Evolutionary conservation across 2,888 invertebrate species (phyloP), one percentile per base, ranked within the genome.

Genomic region (Julus scandinavius): DNA sequence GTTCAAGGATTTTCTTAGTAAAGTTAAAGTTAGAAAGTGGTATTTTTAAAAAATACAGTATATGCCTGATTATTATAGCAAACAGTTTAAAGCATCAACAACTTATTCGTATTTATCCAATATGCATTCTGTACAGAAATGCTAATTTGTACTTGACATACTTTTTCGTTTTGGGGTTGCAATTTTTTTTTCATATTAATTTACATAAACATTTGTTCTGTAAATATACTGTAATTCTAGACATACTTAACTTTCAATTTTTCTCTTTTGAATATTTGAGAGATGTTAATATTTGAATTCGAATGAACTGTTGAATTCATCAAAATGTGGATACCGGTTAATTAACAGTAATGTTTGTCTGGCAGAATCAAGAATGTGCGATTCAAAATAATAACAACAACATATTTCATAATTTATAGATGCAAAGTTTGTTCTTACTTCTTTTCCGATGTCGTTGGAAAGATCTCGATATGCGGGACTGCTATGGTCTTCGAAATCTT

Each of bases 381-480:
- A 29, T 29, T 29, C 29, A 29, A 29, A 29, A 29, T 29, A 29
- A 29, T 29, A 29, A 29, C 29, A 6, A 50, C 13, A 50, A 13
- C 13, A 49, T 49, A 49, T 29, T 15, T 15, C 15, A 54, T 17
- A 17, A 54, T 15, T 15, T 54, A 15, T 17, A 15, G 15, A 13
- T 15, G 15, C 15, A 3, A 29, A 29, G 38, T 13, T 40, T 38
- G 38, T 38, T 88, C 91, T 91, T 92, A 97, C 96, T 94, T 97
- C 96, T 90, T 94, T 94, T 92, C 96, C 95, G 63, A 97, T 95
- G 91, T 96, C 96, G 90, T 95, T 94, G 0, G 97, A 97, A 58
- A 97, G 93, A 89, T 94, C 94, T 92, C 97, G 96, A 96, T 96
- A 97, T 92, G 97, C 97, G 89, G 95, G 94, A 0, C 97, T 97